These are phyloP conservation scores for Balaeniceps rex DNA, from an alignment of 2,113 vertebrate genomes.

Conservation along the genomic window DNA sequence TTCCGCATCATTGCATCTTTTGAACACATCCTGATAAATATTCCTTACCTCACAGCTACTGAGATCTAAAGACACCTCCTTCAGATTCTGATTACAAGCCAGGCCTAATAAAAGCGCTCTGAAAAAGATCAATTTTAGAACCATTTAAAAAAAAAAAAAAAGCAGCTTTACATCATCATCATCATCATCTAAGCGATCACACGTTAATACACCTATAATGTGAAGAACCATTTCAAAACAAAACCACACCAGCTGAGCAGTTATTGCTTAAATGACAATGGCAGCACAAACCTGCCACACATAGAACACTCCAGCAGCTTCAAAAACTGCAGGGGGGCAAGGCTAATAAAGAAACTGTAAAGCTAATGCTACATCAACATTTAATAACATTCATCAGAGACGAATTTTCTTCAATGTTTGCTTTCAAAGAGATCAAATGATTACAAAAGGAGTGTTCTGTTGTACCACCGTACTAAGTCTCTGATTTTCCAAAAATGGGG, in stretches of 20 bases:
- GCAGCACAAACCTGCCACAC: background rate
- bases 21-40: background rate
- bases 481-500: background rate
- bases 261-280: background rate
- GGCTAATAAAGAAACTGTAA: conserved; percentile 4
- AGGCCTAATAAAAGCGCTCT: conserved; percentile 93
- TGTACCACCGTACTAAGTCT: background rate
- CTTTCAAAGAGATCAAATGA: background rate
- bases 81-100: conserved; percentile 90
- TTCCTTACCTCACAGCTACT: conserved; percentile 94
- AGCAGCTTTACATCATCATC: background rate
- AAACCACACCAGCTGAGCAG: background rate
- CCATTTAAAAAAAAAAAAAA: background rate
- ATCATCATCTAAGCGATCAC: background rate
- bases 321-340: background rate
- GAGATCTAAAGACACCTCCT: conserved; percentile 92
- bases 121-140: conserved; percentile 54
- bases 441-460: background rate
- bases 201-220: background rate
- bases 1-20: background rate
- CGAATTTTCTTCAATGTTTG: background rate
- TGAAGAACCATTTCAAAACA: background rate
- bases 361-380: conserved; percentile 7
- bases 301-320: background rate
- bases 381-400: conserved; percentile 19